Evolutionary conservation across 2,797 vertebrate species (phyloP), one percentile per base, ranked within the genome.

Genomic region (Phoebastria nigripes): DNA sequence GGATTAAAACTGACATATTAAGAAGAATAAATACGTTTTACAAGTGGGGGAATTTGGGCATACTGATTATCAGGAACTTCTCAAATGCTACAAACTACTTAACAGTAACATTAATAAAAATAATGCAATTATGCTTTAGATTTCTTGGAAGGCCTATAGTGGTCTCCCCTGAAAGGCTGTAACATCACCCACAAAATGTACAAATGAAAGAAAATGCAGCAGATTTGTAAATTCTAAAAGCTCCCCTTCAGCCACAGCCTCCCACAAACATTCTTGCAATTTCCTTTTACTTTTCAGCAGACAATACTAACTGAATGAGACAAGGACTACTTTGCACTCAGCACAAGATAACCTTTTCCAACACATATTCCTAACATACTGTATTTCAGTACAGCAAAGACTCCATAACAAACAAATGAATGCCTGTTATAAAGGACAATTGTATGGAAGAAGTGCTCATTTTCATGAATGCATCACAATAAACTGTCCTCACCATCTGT

Each of bases 401-500:
- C 42, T 52, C 41, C 61, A 90, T 42, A 92, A 59, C 54, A 56
- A 96, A 73, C 52, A 77, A 97, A 87, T 90, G 77, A 80, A 89
- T 61, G 52, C 49, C 74, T 55, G 52, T 63, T 79, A 79, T n/a
- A 90, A 13, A 91, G 83, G 93, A 92, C 77, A 93, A 70, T 25
- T 86, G 42, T 24, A 74, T 28, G 47, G 42, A 81, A 96, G 81
- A 94, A 93, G 84, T 54, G 89, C 90, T 92, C 73, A 88, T 92
- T 94, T 95, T 70, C 87, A 92, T 52, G 71, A 61, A 83, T 26
- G 49, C 67, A 70, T 84, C 59, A 65, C 89, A 92, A 95, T 89
- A 93, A 97, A 90, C 61, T 80, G 46, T 66, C 59, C 62, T 96
- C 82, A 89, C 67, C 83, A 92, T 94, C 89, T 95, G 84, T 88